phyloP scores from a whole-genome alignment of 1,140 invertebrate species.

The Drosophila kikkawai region DNA sequence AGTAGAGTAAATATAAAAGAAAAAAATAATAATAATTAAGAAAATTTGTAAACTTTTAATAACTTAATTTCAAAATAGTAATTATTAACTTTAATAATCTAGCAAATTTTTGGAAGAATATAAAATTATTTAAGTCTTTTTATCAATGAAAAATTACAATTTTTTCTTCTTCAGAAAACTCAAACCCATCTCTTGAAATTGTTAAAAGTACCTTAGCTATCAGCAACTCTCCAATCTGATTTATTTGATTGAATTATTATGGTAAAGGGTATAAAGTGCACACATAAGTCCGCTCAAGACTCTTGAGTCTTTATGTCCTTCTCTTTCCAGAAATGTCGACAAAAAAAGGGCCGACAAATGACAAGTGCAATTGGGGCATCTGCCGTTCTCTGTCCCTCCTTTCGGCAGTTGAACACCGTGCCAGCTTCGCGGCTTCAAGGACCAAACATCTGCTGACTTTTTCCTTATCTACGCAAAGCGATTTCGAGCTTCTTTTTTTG shows the following conservation, averaged over 20 bases:
- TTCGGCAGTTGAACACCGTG: constrained; percentile 63
- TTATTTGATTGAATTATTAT: constrained; percentile 2
- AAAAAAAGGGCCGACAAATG: constrained; percentile 57
- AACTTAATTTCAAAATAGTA: too few species aligned
- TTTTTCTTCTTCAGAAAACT: not conserved
- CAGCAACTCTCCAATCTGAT: not conserved
- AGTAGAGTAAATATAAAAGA: too few species aligned
- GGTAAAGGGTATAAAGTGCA: not conserved
- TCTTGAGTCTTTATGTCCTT: not conserved
- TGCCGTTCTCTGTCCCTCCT: constrained; percentile 39
- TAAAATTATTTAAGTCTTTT: not conserved
- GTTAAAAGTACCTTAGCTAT: not conserved
- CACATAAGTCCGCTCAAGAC: not conserved
- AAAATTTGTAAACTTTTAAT: too few species aligned
- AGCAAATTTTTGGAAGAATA: not conserved
- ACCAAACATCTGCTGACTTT: constrained; percentile 57
- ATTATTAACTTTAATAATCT: not conserved
- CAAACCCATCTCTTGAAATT: not conserved
- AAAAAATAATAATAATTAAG: too few species aligned
- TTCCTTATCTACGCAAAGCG: constrained; percentile 64
- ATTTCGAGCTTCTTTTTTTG: constrained; percentile 57
- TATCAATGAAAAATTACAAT: not conserved
- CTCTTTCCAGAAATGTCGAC: constrained; percentile 7
- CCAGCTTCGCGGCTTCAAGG: constrained; percentile 15
- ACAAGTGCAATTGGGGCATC: constrained; percentile 69